Percentiles rank a stretch among this genome's conserved stretches.
phyloP scores from a whole-genome alignment of 2,888 invertebrate genomes.

The Tenthredo amoena region DNA sequence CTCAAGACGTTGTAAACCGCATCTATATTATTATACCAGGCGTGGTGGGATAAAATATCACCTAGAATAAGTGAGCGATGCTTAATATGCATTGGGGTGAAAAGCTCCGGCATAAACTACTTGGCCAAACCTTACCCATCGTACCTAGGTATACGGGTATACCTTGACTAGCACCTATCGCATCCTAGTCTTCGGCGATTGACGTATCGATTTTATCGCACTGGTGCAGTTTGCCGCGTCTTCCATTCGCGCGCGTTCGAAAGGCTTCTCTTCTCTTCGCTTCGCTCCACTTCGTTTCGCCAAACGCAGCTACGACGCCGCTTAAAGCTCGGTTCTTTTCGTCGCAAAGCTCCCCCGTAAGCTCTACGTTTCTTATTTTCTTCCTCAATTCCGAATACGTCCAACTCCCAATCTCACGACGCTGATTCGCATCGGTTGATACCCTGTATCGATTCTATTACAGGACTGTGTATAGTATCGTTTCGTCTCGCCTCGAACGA shows the following conservation, averaged over 20 bases:
- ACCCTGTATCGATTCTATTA: conserved; percentile 5
- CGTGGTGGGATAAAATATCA: background rate
- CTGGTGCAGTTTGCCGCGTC: conserved; percentile 68
- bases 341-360: background rate
- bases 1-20: conserved; percentile 14
- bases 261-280: conserved; percentile 28
- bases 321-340: conserved; percentile 1
- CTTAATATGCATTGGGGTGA: conserved; percentile 45
- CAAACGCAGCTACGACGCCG: background rate
- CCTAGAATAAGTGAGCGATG: conserved; percentile 21
- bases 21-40: background rate
- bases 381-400: background rate
- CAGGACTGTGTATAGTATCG: background rate
- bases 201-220: conserved; percentile 73
- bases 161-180: conserved; percentile 53
- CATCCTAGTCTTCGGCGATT: conserved; percentile 64
- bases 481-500: background rate
- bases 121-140: background rate
- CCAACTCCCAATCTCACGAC: background rate
- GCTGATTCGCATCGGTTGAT: background rate
- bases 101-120: conserved; percentile 26
- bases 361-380: background rate
- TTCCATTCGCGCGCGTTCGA: conserved; percentile 51
- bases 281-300: background rate
- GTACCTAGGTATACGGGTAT: background rate